Conservation (phyloP, 1,140 invertebrate species). For the Matsumurasca onukii region DNA sequence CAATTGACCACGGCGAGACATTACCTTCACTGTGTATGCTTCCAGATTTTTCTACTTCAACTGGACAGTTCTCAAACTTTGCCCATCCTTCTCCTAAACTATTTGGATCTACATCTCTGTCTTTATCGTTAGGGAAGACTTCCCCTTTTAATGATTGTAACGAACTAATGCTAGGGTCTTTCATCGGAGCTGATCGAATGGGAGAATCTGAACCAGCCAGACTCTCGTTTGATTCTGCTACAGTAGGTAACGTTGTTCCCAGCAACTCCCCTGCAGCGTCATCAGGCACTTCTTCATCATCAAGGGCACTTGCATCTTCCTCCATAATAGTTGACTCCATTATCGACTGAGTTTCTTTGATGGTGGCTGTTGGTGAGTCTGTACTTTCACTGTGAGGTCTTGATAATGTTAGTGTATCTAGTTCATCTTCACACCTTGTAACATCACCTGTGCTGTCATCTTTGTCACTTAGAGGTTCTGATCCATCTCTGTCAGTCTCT, state of each 20-base stretch:
- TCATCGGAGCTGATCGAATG: neutral
- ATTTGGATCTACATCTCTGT: constrained; percentile 11
- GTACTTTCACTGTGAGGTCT: constrained; percentile 43
- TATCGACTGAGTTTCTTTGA: constrained; percentile 43
- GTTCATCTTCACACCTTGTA: constrained; percentile 39
- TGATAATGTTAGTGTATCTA: constrained; percentile 40
- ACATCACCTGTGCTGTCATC: constrained; percentile 39
- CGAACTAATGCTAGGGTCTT: constrained; percentile 26
- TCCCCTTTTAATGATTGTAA: constrained; percentile 22
- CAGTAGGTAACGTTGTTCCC: constrained; percentile 24
- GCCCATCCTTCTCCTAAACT: constrained; percentile 46
- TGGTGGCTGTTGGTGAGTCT: constrained; percentile 42
- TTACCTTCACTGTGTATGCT: constrained; percentile 54
- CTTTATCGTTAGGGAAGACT: constrained; percentile 2
- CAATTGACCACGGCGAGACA: constrained; percentile 73
- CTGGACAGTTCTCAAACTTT: constrained; percentile 51
- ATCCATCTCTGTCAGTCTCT: constrained; percentile 33
- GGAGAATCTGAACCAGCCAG: constrained; percentile 26
- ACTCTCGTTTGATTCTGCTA: constrained; percentile 32
- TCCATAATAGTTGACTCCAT: constrained; percentile 44
- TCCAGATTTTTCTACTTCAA: constrained; percentile 48
- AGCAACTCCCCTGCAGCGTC: constrained; percentile 33
- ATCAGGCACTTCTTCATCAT: constrained; percentile 36
- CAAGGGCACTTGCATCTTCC: constrained; percentile 42
- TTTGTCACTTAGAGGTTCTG: constrained; percentile 37